Base-by-base conservation (phyloP, 2,888 invertebrate species). In the Tipula lateralis region DNA sequence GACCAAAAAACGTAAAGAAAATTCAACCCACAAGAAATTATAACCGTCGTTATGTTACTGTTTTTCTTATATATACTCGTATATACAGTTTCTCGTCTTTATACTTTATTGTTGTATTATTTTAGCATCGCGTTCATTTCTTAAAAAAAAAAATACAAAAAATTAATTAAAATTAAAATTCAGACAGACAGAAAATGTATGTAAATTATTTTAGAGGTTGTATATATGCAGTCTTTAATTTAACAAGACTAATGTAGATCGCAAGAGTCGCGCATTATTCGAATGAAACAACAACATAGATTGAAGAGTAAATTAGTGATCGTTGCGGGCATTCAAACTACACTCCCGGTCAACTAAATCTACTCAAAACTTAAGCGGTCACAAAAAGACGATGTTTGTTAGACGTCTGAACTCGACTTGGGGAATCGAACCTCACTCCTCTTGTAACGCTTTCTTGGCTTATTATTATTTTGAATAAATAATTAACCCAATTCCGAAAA, bases 121-220 rank as follows among this genome's bases (percentile, higher is more conserved):
- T 44, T 24, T 12, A 24, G 66, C 2, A 12, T 66, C 9, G n/a
- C n/a, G 66, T 66, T 66, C 24, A 9, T 66, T 50, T 16, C 44
- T 50, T 50, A 16, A 6, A 66, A 66, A 66, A n/a, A n/a, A n/a
- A n/a, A 39, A 39, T 12, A 44, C n/a, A 50, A 50, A 66, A 66
- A 66, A 66, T 66, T 66, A 66, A 66, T 66, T 66, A 66, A 66
- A 66, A 66, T 66, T 66, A 66, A 66, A 66, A 66, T 66, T 66
- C 66, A 66, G 66, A 66, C 66, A 24, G 66, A 66, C 66, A 24
- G 7, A 66, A 66, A 66, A 66, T 66, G 66, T 24, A 66, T 66
- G 24, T 66, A 66, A 50, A 66, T 24, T 66, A n/a, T 66, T 66
- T 24, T 66, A 66, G 24, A 66, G 66, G 24, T 24, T 66, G 7